Conservation (phyloP, 2,797 vertebrate species). For the Myotis findleyi region DNA sequence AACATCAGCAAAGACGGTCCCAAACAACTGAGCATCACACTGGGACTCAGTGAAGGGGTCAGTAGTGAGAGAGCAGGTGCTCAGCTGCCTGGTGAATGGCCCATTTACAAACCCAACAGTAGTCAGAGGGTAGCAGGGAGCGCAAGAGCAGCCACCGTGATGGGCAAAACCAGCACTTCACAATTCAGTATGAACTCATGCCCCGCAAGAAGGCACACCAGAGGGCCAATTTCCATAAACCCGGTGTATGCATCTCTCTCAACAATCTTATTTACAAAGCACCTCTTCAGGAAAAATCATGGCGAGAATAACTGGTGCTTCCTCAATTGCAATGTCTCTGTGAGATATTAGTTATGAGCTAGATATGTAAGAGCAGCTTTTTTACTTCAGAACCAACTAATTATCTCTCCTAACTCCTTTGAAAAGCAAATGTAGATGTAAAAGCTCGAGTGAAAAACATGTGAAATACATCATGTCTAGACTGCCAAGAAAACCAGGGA, state of each 20-base stretch:
- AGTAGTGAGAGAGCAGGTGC: constrained; percentile 69
- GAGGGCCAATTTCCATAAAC: constrained; percentile 16
- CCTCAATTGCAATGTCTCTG: constrained; percentile 9
- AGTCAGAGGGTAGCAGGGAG: constrained; percentile 37
- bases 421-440: constrained; percentile 81
- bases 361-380: constrained; percentile 53
- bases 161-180: neutral
- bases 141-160: neutral
- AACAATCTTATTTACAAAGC: constrained; percentile 47
- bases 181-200: neutral
- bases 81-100: constrained; percentile 74
- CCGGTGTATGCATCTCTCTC: neutral
- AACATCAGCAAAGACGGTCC: constrained; percentile 76
- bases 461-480: constrained; percentile 77
- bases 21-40: constrained; percentile 71
- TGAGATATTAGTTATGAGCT: constrained; percentile 67
- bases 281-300: constrained; percentile 44
- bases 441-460: constrained; percentile 77
- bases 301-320: constrained; percentile 39
- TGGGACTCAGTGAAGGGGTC: constrained; percentile 72
- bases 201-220: constrained; percentile 15
- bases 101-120: constrained; percentile 62
- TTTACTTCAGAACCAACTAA: constrained; percentile 46
- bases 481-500: constrained; percentile 80
- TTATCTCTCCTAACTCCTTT: constrained; percentile 79